Evolutionary conservation across 2,113 vertebrate species (phyloP), one percentile per base, ranked within the genome.

Genomic region (Mystacornis crossleyi): DNA sequence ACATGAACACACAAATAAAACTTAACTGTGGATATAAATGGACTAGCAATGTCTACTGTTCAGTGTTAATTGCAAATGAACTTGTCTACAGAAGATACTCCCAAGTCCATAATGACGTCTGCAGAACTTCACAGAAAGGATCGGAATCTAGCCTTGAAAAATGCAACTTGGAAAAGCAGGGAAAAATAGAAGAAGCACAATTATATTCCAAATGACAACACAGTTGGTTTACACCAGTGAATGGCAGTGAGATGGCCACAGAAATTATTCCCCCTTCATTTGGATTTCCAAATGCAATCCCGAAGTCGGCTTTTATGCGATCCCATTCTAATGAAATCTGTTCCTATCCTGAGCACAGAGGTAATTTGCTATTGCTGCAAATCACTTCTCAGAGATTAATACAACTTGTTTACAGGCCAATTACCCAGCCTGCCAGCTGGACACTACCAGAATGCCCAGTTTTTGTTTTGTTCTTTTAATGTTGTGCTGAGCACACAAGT

Each of bases 401-500:
- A 58, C 85, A 72, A 81, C 72, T 94, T 96, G 92, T 92, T 91
- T 94, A 97, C 92, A 90, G 83, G 91, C 95, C 95, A 92, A 85
- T 72, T 88, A 60, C 70, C 81, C 16, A 2, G 80, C 73, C 86
- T 87, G 92, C 96, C 97, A 97, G 95, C 91, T 96, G 95, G 83
- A 92, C 88, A 91, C n/a, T 70, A 54, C 29, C 73, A 95, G 93
- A 96, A 95, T 55, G 84, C 85, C 81, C 93, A 94, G 78, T 84
- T 94, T 95, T 81, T 93, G 92, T 90, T 97, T 93, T 93, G 85
- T 86, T 94, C 93, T 92, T 88, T 85, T 87, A 54, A 67, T 69
- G 89, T 73, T 95, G 77, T 90, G 93, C 85, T 96, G 81, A 96
- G 74, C 75, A 96, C 81, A 97, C 95, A 96, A 97, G 72, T 33